These are phyloP conservation scores for Dysdera silvatica DNA, from an alignment of 1,140 invertebrate genomes.

Conservation along the genomic window DNA sequence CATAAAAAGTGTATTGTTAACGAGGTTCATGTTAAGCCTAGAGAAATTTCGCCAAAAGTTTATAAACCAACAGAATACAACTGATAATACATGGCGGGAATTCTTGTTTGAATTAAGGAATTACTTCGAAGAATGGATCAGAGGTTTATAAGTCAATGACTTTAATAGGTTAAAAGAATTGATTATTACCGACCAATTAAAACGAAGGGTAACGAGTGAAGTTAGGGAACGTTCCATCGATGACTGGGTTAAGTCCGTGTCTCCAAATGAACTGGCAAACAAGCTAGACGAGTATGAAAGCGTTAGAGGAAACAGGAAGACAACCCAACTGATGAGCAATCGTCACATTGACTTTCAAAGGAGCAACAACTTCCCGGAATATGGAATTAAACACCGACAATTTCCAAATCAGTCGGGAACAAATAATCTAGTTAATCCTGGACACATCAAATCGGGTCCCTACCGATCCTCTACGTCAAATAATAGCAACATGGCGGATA, in stretches of 20 bases:
- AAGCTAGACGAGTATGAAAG: not conserved
- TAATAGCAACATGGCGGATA: no score
- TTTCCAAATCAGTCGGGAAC: no score
- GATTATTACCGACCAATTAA: not conserved
- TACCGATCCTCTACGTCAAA: no score
- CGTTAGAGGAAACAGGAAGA: no score
- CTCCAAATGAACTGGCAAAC: not conserved
- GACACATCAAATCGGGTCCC: no score
- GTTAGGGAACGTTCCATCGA: not conserved
- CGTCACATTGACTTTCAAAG: no score
- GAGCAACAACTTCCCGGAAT: no score
- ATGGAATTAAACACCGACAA: no score
- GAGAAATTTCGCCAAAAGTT: conserved; percentile 1
- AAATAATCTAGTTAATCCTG: no score
- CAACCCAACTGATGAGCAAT: no score
- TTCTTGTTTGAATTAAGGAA: not conserved
- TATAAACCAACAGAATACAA: not conserved
- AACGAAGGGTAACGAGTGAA: not conserved
- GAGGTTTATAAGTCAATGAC: not conserved
- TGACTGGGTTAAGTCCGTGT: not conserved
- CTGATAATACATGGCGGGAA: not conserved
- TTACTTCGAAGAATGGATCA: not conserved
- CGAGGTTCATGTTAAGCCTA: no score
- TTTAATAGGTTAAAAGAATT: conserved; percentile 2
- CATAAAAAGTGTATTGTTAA: no score